phyloP scores from a whole-genome alignment of 1,140 invertebrate species.

The Dendrolimus kikuchii region DNA sequence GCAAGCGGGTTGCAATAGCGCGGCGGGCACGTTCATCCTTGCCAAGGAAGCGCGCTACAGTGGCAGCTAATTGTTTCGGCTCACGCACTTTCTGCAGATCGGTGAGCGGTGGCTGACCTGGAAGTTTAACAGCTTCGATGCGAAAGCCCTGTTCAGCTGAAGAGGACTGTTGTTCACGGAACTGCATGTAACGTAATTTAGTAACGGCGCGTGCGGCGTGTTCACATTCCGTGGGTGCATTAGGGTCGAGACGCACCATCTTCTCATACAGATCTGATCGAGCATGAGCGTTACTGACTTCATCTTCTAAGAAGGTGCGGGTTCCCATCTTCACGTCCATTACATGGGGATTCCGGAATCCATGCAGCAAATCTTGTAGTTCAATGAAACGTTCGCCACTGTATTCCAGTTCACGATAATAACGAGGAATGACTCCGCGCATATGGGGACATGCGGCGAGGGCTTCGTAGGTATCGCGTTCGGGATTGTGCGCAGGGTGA shows the following conservation, averaged over 20 bases:
- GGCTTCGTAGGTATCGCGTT: conserved; percentile 85
- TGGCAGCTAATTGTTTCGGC: conserved; percentile 82
- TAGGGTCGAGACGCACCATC: conserved; percentile 94
- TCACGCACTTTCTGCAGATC: conserved; percentile 86
- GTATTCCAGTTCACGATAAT: conserved; percentile 89
- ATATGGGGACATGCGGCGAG: conserved; percentile 84
- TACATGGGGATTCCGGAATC: conserved; percentile 89
- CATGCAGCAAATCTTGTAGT: conserved; percentile 89
- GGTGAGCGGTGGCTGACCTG: conserved; percentile 81
- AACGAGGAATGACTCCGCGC: conserved; percentile 86
- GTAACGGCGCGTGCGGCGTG: conserved; percentile 86
- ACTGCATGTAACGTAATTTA: conserved; percentile 96
- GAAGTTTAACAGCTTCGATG: conserved; percentile 95
- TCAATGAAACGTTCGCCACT: conserved; percentile 92
- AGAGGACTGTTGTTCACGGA: conserved; percentile 94
- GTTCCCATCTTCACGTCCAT: conserved; percentile 96
- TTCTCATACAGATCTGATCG: conserved; percentile 89
- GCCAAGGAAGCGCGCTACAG: conserved; percentile 85
- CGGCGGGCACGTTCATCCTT: conserved; percentile 77
- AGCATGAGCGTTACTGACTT: conserved; percentile 88
- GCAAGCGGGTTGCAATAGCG: conserved; percentile 82
- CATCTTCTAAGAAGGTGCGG: conserved; percentile 93
- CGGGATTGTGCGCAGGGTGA: conserved; percentile 81
- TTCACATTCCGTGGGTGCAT: conserved; percentile 88
- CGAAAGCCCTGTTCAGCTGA: conserved; percentile 94